Conservation (phyloP, 2,888 invertebrate genomes). For the Colostygia pectinataria region DNA sequence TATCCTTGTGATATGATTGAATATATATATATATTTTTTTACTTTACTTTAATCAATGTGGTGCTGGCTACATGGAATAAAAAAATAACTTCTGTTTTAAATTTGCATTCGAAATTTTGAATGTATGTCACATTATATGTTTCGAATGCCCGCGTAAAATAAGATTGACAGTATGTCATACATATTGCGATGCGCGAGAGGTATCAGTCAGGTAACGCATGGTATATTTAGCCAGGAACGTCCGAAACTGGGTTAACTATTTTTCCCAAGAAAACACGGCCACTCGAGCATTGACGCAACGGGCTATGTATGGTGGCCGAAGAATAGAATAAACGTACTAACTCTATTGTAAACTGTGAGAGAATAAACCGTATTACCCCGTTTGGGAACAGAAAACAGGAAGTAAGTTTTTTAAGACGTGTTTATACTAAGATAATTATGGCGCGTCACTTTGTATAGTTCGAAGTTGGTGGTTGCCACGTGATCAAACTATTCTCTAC, state of each 20-base stretch:
- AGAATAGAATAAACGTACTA: slow-evolving; percentile 32
- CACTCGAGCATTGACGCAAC: slow-evolving; percentile 69
- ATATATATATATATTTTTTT: too few relatives aligned
- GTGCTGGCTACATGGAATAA: not conserved
- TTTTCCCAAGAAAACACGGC: slow-evolving; percentile 66
- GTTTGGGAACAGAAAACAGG: slow-evolving; percentile 63
- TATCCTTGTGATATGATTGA: too few relatives aligned
- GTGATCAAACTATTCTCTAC: too few relatives aligned
- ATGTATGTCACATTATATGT: slow-evolving; percentile 8
- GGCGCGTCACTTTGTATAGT: too few relatives aligned
- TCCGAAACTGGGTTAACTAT: slow-evolving; percentile 78
- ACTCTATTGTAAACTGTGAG: slow-evolving; percentile 30
- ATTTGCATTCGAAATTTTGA: not conserved
- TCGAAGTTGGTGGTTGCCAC: too few relatives aligned
- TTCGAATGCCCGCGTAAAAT: slow-evolving; percentile 11
- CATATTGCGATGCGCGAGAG: slow-evolving; percentile 41
- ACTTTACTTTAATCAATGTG: too few relatives aligned
- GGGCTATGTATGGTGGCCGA: slow-evolving; percentile 45
- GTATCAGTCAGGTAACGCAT: slow-evolving; percentile 65
- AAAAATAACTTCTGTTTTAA: too few relatives aligned
- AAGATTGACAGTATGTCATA: slow-evolving; percentile 50
- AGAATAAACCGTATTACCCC: slow-evolving; percentile 66
- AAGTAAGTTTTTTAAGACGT: slow-evolving; percentile 37
- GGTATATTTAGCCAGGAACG: slow-evolving; percentile 58
- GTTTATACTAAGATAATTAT: too few relatives aligned